Conservation (phyloP, 1,140 invertebrate species). For the Cydia pomonella region DNA sequence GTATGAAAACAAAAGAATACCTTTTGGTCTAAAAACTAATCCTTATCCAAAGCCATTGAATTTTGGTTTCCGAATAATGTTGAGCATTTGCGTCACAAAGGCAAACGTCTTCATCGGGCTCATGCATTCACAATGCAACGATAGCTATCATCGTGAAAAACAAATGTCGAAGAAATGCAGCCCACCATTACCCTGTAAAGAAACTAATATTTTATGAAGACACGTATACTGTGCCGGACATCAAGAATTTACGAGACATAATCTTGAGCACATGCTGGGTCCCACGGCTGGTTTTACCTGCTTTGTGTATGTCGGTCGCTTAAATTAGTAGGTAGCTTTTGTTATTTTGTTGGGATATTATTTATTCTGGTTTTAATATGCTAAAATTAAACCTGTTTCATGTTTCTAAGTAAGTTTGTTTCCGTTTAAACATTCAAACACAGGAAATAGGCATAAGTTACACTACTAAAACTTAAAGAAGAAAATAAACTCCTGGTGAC, state of each 20-base stretch:
- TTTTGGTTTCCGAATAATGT: background rate
- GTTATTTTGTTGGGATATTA: slow-evolving; percentile 3
- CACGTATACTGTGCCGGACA: background rate
- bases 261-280: background rate
- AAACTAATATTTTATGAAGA: slow-evolving; percentile 29
- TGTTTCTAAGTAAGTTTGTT: no score
- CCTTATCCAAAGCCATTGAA: background rate
- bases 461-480: no score
- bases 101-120: slow-evolving; percentile 7
- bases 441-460: no score
- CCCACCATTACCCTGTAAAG: background rate
- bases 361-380: background rate
- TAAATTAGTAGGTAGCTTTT: slow-evolving; percentile 25
- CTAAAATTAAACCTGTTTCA: background rate
- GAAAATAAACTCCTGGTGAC: no score
- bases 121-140: slow-evolving; percentile 18
- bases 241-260: slow-evolving; percentile 8
- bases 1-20: background rate
- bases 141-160: slow-evolving; percentile 4
- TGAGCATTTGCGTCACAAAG: background rate
- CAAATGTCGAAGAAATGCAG: slow-evolving; percentile 24
- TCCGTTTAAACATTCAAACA: no score
- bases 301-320: slow-evolving; percentile 6
- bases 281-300: slow-evolving; percentile 9
- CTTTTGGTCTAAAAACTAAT: background rate